Percentiles rank a stretch among this genome's conserved stretches.
Conservation (phyloP, 2,797 vertebrate genomes). For the Chelmon rostratus region DNA sequence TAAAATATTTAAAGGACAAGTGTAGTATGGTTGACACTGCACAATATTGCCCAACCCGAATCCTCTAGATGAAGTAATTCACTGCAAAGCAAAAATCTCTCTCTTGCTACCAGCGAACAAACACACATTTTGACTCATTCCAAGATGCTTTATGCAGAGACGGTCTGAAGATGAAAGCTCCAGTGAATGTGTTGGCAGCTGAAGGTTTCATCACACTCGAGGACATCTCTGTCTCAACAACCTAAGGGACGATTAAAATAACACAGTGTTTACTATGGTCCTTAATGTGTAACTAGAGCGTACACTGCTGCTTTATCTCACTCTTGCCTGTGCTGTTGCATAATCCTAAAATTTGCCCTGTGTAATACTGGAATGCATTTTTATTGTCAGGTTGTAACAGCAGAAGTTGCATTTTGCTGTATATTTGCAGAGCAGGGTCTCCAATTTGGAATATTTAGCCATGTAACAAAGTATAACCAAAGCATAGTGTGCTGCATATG, state of each 20-base stretch:
- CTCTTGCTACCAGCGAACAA: conserved; percentile 43
- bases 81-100: conserved; percentile 35
- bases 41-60: conserved; percentile 7
- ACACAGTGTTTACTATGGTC: conserved; percentile 2
- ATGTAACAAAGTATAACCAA: conserved; percentile 50
- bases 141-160: conserved; percentile 27
- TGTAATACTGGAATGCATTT: conserved; percentile 24
- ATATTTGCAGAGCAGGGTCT: conserved; percentile 26
- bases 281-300: conserved; percentile 52
- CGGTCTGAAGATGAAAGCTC: conserved; percentile 57
- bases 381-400: conserved; percentile 13
- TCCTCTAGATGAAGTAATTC: conserved; percentile 22
- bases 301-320: conserved; percentile 34
- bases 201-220: conserved; percentile 34
- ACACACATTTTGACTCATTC: conserved; percentile 15
- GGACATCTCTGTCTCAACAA: conserved; percentile 20
- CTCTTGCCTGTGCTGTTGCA: conserved; percentile 39
- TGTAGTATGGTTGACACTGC: conserved; percentile 44
- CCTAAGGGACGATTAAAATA: conserved; percentile 31
- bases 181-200: conserved; percentile 30
- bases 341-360: conserved; percentile 29
- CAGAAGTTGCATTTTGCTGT: conserved; percentile 14
- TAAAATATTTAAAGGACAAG: conserved; percentile 37
- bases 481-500: conserved; percentile 19
- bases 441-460: conserved; percentile 42